phyloP scores from a whole-genome alignment of 2,797 vertebrate genomes.

The Labeo calbasu region DNA sequence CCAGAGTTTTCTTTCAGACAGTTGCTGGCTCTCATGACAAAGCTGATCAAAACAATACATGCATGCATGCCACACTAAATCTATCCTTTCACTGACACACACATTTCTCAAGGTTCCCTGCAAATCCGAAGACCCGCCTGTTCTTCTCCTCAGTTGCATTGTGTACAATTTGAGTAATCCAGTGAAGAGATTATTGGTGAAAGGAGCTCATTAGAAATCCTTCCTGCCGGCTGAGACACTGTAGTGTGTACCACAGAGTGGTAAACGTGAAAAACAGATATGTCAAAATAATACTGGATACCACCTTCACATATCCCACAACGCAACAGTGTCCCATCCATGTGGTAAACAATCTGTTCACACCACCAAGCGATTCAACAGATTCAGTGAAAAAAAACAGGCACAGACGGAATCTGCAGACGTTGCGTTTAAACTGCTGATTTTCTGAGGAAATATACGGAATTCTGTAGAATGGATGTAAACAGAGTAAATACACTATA shows the following conservation, averaged over 20 bases:
- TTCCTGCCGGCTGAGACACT: slow-evolving; percentile 25
- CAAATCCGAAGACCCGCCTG: slow-evolving; percentile 21
- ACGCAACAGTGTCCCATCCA: slow-evolving; percentile 7
- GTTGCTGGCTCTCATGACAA: neutral
- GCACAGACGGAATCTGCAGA: slow-evolving; percentile 2
- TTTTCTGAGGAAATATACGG: neutral
- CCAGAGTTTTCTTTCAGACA: slow-evolving; percentile 25
- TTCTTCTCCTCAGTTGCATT: slow-evolving; percentile 35
- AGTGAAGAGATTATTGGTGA: slow-evolving; percentile 58
- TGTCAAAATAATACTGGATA: slow-evolving; percentile 10
- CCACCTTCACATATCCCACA: neutral
- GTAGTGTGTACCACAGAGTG: neutral
- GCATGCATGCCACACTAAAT: slow-evolving; percentile 9
- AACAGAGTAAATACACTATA: neutral
- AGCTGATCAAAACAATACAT: slow-evolving; percentile 22
- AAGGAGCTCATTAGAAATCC: slow-evolving; percentile 57
- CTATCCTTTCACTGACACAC: slow-evolving; percentile 22
- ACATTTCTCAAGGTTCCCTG: slow-evolving; percentile 25
- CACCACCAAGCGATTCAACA: neutral
- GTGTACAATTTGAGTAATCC: slow-evolving; percentile 56
- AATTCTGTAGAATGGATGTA: neutral
- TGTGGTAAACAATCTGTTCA: slow-evolving; percentile 15
- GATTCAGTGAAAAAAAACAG: slow-evolving; percentile 2
- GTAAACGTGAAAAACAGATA: slow-evolving; percentile 7
- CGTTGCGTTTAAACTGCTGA: neutral